Evolutionary conservation across 2,888 invertebrate genomes (phyloP).

Genomic region (Acrobasis suavella): DNA sequence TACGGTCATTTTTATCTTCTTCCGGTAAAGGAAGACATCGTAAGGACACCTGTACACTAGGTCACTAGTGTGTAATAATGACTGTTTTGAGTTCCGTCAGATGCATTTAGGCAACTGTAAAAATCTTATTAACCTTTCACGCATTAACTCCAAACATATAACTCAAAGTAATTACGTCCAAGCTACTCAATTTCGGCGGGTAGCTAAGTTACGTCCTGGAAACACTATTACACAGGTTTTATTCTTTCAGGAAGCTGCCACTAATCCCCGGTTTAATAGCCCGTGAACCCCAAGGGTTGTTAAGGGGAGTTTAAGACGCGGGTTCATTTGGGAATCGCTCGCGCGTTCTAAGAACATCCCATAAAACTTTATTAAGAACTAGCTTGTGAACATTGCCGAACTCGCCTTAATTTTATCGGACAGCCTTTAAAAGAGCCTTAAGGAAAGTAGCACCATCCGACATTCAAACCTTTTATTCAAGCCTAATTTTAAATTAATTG

Average conservation of each 20-base stretch:
- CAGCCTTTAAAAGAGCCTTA: background rate
- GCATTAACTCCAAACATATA: constrained; percentile 18
- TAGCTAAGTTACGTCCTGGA: constrained; percentile 33
- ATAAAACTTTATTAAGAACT: constrained; percentile 50
- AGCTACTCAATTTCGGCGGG: constrained; percentile 33
- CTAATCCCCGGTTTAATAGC: constrained; percentile 59
- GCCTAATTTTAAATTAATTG: no score
- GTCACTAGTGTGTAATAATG: no score
- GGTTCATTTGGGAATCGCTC: constrained; percentile 47
- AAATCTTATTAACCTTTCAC: background rate
- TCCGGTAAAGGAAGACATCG: no score
- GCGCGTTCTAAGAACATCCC: constrained; percentile 43
- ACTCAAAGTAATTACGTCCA: constrained; percentile 34
- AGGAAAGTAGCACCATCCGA: no score
- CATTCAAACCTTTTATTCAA: no score
- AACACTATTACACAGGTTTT: constrained; percentile 44
- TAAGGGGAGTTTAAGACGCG: constrained; percentile 47
- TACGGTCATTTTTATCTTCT: no score
- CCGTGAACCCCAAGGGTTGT: constrained; percentile 48
- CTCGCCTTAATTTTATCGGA: constrained; percentile 34
- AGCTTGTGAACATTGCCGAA: constrained; percentile 30
- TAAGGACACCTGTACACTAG: no score
- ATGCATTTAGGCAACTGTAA: no score
- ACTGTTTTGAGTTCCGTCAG: no score
- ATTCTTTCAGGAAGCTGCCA: constrained; percentile 44